These are phyloP conservation scores for Bovichtus diacanthus DNA, from an alignment of 2,797 vertebrate species.

Conservation along the genomic window DNA sequence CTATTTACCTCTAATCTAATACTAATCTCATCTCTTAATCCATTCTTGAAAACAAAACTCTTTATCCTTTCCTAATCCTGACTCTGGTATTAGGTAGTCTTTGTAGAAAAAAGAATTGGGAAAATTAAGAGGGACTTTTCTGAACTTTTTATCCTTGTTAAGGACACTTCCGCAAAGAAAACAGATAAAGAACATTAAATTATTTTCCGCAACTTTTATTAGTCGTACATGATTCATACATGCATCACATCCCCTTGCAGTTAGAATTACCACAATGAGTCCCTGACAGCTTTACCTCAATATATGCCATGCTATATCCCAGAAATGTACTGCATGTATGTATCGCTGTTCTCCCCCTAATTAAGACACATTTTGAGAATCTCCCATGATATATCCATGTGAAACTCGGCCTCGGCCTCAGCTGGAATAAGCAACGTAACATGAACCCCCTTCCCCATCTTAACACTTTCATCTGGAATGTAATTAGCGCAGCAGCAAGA, in stretches of 20 bases:
- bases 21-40: constrained; percentile 11
- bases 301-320: background rate
- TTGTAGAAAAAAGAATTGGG: background rate
- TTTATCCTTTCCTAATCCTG: constrained; percentile 5
- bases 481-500: constrained; percentile 84
- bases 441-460: constrained; percentile 42
- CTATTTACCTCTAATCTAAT: constrained; percentile 23
- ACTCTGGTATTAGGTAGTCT: background rate
- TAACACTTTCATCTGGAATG: constrained; percentile 83
- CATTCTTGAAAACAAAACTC: constrained; percentile 2
- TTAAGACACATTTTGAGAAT: constrained; percentile 39
- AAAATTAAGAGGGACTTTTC: background rate
- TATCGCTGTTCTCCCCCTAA: constrained; percentile 34
- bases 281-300: constrained; percentile 41
- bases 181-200: no score
- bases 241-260: constrained; percentile 31
- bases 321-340: constrained; percentile 23
- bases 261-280: constrained; percentile 35
- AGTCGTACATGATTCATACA: constrained; percentile 26
- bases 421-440: constrained; percentile 43
- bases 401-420: constrained; percentile 44
- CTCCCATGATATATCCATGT: constrained; percentile 48
- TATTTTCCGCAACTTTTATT: no score
- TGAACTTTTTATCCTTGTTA: background rate
- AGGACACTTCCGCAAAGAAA: background rate